Evolutionary conservation across 2,113 vertebrate species (phyloP).

Genomic region (Jaculus jaculus): DNA sequence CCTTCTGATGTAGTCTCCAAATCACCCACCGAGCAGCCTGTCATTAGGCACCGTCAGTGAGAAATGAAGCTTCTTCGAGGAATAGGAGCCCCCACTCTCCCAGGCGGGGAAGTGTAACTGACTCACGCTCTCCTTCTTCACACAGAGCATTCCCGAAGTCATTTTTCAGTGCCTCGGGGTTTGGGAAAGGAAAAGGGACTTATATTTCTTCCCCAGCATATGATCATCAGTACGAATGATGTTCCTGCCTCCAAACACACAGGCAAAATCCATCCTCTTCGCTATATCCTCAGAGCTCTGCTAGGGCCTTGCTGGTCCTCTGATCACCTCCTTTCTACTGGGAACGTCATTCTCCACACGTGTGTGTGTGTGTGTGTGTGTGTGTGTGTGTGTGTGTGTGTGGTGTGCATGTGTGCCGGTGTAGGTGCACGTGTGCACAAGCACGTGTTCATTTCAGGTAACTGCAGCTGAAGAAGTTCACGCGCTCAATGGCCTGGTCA

Average conservation of each 20-base stretch:
- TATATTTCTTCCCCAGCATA: not conserved
- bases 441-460: too few relatives aligned
- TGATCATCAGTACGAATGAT: not conserved
- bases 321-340: not conserved
- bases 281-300: not conserved
- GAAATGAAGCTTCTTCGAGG: constrained; percentile 11
- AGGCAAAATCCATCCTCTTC: not conserved
- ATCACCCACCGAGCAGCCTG: not conserved
- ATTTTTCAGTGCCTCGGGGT: not conserved
- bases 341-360: not conserved
- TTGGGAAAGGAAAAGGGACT: not conserved
- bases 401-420: too few relatives aligned
- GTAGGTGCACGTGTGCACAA: too few relatives aligned
- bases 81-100: not conserved
- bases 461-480: too few relatives aligned
- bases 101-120: too few relatives aligned
- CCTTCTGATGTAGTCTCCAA: not conserved
- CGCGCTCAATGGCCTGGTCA: too few relatives aligned
- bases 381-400: too few relatives aligned
- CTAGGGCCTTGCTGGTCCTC: not conserved
- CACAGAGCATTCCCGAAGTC: not conserved
- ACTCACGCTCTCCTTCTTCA: not conserved
- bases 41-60: not conserved
- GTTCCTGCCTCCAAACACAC: not conserved
- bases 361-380: too few relatives aligned